Percentiles rank a stretch among this genome's conserved stretches.
Conservation (phyloP, 2,113 vertebrate genomes). For the Balaeniceps rex region DNA sequence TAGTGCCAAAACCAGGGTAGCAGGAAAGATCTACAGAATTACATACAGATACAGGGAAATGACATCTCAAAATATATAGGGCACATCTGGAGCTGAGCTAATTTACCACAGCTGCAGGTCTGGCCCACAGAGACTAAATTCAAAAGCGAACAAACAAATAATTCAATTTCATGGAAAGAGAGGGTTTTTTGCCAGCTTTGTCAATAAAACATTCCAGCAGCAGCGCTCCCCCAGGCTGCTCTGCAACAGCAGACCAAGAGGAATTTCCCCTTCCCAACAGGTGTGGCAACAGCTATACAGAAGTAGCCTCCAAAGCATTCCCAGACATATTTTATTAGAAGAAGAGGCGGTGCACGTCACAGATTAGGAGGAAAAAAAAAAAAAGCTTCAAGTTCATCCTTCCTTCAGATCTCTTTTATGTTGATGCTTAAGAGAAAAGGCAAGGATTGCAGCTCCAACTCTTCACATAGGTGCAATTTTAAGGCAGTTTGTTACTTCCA, state of each 20-base stretch:
- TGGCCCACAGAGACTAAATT: conserved; percentile 15
- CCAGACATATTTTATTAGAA: conserved; percentile 29
- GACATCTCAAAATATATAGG: neutral
- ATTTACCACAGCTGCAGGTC: conserved; percentile 51
- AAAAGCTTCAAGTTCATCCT: neutral
- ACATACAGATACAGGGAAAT: neutral
- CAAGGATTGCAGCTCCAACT: neutral
- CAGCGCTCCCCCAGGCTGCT: neutral
- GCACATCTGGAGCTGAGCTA: conserved; percentile 36
- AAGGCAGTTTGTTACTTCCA: conserved; percentile 48
- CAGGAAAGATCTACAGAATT: neutral
- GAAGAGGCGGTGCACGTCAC: neutral
- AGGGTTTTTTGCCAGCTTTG: conserved; percentile 18
- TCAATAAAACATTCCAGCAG: conserved; percentile 31
- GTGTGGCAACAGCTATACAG: conserved; percentile 46
- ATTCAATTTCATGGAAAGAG: conserved; percentile 39
- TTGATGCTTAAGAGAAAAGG: neutral
- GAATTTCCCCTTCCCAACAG: conserved; percentile 60
- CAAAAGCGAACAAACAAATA: conserved; percentile 42
- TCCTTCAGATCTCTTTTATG: conserved; percentile 2
- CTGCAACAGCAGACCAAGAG: neutral
- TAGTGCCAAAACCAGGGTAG: neutral
- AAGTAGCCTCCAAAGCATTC: conserved; percentile 29
- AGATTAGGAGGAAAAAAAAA: neutral
- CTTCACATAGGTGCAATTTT: neutral